Conservation (phyloP, 2,797 vertebrate genomes). For the Manis javanica region DNA sequence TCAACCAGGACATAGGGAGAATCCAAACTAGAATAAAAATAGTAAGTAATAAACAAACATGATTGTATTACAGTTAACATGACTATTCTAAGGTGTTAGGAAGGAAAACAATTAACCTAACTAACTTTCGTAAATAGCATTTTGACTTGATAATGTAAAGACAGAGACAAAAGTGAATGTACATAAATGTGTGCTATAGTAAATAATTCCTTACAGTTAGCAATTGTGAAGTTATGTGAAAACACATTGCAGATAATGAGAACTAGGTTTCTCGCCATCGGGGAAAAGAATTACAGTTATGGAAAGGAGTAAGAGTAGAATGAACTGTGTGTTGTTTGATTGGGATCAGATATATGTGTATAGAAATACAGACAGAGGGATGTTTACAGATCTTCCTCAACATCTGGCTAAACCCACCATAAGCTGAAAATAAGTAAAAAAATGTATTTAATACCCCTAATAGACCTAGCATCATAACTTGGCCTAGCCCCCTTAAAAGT, state of each 20-base stretch:
- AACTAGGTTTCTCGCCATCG: neutral
- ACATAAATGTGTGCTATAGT: neutral
- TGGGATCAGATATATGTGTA: neutral
- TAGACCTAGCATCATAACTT: neutral
- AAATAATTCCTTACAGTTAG: neutral
- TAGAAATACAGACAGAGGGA: neutral
- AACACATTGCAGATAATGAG: neutral
- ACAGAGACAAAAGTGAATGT: neutral
- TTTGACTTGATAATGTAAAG: neutral
- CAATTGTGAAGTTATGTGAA: neutral
- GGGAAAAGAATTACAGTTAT: neutral
- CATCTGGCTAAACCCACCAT: neutral
- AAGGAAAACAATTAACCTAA: neutral
- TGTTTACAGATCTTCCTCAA: neutral
- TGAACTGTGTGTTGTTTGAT: neutral
- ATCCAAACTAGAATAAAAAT: neutral
- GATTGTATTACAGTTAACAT: neutral
- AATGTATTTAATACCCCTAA: neutral
- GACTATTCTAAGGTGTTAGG: neutral
- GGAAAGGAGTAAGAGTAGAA: neutral
- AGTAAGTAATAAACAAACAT: neutral
- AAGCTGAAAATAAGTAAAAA: neutral
- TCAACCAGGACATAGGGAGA: neutral
- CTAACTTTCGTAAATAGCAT: neutral
- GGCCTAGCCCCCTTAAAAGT: neutral